Base-by-base conservation (phyloP, 2,797 vertebrate species). In the Anabacerthia variegaticeps region DNA sequence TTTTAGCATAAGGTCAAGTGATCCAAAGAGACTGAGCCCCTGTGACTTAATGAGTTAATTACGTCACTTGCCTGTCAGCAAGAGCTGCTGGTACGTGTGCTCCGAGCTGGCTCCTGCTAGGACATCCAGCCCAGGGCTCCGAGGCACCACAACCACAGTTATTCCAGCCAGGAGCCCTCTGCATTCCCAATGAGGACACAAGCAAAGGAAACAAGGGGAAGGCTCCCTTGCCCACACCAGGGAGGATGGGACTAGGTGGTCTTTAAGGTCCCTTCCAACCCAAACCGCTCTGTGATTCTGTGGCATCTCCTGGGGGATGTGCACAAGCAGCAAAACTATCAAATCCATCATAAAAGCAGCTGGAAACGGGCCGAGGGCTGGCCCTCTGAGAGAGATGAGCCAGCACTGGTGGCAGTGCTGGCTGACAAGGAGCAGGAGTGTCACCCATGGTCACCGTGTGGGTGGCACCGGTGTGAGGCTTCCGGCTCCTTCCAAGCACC, bases 21-120 rank as follows among this genome's bases (percentile, higher is more conserved):
- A 74, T 83, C 52, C 87, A 85, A 88, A 62, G 82, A 88, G 66
- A 43, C 73, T 27, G 76, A 96, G 37, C 55, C 86, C 20, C 62
- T 88, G 88, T 91, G 93, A 66, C 72, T 84, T 81, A 71, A 91
- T 89, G 82, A 95, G 85, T 89, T 84, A 85, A 78, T 89, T 85
- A 72, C 3, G 1, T 93, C 82, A 92, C 68, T 69, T 72, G 51
- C 23, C 85, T 72, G 34, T 91, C 94, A 91, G 67, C 61, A 72
- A 17, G 73, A 46, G 19, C 68, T 43, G 72, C 20, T 32, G 18
- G 81, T 18, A 22, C 24, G 2, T 26, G 88, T 21, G 72, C 65
- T 54, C 41, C n/a, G 48, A 49, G 61, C 68, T 65, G 85, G 3
- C 19, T 95, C 34, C 78, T 85, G 78, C 61, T 62, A 19, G 41